Evolutionary conservation across 2,113 vertebrate species (phyloP).

Genomic region (Ctenomys sociabilis): DNA sequence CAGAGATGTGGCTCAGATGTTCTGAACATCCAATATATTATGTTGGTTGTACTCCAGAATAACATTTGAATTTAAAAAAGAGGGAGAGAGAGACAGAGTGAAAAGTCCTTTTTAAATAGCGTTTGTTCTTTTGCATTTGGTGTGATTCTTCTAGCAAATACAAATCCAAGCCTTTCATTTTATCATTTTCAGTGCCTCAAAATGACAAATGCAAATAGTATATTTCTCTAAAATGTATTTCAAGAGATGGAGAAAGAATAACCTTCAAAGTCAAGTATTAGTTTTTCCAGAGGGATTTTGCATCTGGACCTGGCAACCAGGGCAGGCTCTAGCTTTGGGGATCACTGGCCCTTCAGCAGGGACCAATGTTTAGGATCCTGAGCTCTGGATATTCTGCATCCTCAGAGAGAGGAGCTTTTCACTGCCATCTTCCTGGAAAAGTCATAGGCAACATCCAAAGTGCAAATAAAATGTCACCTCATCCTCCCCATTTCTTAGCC

Average conservation of each 20-base stretch:
- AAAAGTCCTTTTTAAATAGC: conserved; percentile 53
- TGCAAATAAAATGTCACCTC: neutral
- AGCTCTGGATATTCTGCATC: neutral
- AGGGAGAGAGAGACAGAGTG: neutral
- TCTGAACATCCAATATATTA: conserved; percentile 65
- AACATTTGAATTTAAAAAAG: conserved; percentile 64
- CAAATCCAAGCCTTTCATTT: conserved; percentile 57
- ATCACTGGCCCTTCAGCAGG: neutral
- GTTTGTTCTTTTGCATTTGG: conserved; percentile 59
- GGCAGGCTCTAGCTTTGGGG: neutral
- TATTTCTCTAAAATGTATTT: conserved; percentile 38
- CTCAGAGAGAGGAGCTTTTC: neutral
- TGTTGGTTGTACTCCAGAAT: conserved; percentile 71
- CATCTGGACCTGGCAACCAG: neutral
- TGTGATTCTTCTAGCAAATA: conserved; percentile 44
- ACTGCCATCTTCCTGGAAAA: neutral
- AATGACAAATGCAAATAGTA: conserved; percentile 47
- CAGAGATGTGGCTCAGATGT: conserved; percentile 71
- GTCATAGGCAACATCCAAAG: neutral
- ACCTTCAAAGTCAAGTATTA: conserved; percentile 45
- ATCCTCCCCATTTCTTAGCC: neutral
- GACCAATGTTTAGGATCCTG: neutral
- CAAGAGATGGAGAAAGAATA: conserved; percentile 46
- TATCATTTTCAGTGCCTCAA: conserved; percentile 33
- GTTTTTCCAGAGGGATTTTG: neutral